A percentile compares a stretch with the other conserved stretches of the same genome.
These are phyloP conservation scores for Antennarius maculatus DNA, from an alignment of 2,797 vertebrate genomes.

Conservation along the genomic window DNA sequence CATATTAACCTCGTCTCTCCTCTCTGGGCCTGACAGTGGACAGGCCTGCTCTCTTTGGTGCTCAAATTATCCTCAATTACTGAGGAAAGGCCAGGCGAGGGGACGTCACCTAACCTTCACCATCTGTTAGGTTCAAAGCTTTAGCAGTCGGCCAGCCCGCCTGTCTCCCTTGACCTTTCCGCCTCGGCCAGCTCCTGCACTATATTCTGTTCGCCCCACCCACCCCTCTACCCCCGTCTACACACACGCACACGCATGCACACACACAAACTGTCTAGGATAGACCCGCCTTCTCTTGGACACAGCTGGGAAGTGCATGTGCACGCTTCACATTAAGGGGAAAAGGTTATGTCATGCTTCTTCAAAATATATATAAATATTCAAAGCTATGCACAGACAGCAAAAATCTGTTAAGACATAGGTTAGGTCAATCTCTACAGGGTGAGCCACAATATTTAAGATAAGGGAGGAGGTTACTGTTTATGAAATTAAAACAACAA, in stretches of 20 bases:
- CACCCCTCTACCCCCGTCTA: constrained; percentile 8
- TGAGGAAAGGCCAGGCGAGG: constrained; percentile 93
- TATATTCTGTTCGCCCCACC: constrained; percentile 33
- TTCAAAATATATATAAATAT: constrained; percentile 80
- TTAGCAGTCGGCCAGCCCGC: constrained; percentile 81
- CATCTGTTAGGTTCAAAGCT: constrained; percentile 96
- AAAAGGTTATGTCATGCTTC: constrained; percentile 80
- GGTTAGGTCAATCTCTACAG: constrained; percentile 44
- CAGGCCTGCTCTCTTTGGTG: constrained; percentile 91
- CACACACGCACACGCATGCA: not conserved
- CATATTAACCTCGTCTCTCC: constrained; percentile 93
- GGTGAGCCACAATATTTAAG: constrained; percentile 36
- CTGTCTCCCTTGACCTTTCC: constrained; percentile 89
- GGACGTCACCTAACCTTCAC: constrained; percentile 98
- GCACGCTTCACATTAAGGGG: constrained; percentile 77
- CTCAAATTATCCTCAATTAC: constrained; percentile 99
- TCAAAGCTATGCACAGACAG: constrained; percentile 61
- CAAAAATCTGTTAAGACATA: constrained; percentile 50
- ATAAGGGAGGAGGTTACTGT: constrained; percentile 28
- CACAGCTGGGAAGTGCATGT: constrained; percentile 81
- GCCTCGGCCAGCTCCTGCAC: constrained; percentile 73
- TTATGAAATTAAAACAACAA: constrained; percentile 13
- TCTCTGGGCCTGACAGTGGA: constrained; percentile 90
- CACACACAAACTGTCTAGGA: constrained; percentile 10
- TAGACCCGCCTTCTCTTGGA: constrained; percentile 75